phyloP scores from a whole-genome alignment of 2,113 vertebrate species.

The Elaphurus davidianus region DNA sequence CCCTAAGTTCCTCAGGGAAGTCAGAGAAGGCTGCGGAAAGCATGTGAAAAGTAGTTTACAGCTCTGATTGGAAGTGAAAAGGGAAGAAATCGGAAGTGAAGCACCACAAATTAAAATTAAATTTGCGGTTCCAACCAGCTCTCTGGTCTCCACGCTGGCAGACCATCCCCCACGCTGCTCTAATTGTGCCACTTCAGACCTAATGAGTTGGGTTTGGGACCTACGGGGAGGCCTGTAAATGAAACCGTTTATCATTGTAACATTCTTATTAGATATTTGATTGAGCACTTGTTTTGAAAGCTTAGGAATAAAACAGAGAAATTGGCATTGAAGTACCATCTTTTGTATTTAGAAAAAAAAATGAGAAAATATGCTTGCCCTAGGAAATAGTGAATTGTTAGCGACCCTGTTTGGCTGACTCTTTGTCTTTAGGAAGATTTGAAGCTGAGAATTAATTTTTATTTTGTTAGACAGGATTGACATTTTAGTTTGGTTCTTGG shows the following conservation, averaged over 20 bases:
- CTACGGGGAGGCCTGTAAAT: background rate
- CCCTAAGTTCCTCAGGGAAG: constrained; percentile 63
- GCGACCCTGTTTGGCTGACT: background rate
- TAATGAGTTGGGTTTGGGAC: constrained; percentile 47
- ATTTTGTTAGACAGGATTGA: background rate
- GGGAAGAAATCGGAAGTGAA: constrained; percentile 58
- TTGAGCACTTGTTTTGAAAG: constrained; percentile 42
- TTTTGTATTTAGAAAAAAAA: background rate
- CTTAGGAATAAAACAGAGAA: constrained; percentile 39
- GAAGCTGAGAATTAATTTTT: background rate
- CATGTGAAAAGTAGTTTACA: constrained; percentile 50
- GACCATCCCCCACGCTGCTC: background rate
- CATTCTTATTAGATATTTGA: constrained; percentile 49
- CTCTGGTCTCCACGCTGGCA: background rate
- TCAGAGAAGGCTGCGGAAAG: constrained; percentile 32
- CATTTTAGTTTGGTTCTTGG: background rate
- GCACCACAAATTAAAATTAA: constrained; percentile 63
- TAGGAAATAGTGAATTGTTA: background rate
- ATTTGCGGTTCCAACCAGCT: constrained; percentile 20
- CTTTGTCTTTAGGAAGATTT: background rate
- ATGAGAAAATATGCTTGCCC: background rate
- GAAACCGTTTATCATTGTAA: constrained; percentile 41
- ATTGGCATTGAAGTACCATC: background rate
- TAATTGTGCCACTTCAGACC: constrained; percentile 8
- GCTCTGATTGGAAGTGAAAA: constrained; percentile 53